Evolutionary conservation across 2,797 vertebrate species (phyloP).

Genomic region (Onychomys arenicola): DNA sequence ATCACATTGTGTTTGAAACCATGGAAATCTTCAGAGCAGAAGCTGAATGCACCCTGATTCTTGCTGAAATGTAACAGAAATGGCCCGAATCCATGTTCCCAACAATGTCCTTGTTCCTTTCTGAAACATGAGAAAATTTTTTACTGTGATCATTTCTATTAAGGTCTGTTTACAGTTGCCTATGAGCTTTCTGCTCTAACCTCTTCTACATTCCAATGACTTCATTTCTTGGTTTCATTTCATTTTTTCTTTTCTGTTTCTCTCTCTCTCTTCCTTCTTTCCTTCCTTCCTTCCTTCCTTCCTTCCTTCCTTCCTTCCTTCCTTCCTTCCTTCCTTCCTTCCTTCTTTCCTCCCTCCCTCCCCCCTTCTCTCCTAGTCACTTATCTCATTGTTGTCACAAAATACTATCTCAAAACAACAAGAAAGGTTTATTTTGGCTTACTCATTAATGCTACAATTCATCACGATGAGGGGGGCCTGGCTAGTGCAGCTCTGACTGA

Average conservation of each 20-base stretch:
- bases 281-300: no score
- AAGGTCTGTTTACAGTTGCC: neutral
- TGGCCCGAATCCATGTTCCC: neutral
- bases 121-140: neutral
- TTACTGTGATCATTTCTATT: neutral
- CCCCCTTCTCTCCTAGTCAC: neutral
- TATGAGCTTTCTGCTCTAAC: neutral
- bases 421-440: neutral
- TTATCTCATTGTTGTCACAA: neutral
- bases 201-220: neutral
- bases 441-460: neutral
- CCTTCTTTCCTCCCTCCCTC: neutral
- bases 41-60: neutral
- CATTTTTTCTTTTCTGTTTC: neutral
- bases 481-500: neutral
- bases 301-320: accelerated
- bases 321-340: accelerated
- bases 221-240: neutral
- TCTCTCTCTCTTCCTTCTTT: accelerated
- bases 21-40: neutral
- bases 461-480: no score
- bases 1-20: neutral
- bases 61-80: neutral
- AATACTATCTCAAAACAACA: no score
- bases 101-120: neutral